A percentile compares a stretch with the other conserved stretches of the same genome.
Evolutionary conservation across 2,113 vertebrate species (phyloP).

Genomic region (Mobula birostris): DNA sequence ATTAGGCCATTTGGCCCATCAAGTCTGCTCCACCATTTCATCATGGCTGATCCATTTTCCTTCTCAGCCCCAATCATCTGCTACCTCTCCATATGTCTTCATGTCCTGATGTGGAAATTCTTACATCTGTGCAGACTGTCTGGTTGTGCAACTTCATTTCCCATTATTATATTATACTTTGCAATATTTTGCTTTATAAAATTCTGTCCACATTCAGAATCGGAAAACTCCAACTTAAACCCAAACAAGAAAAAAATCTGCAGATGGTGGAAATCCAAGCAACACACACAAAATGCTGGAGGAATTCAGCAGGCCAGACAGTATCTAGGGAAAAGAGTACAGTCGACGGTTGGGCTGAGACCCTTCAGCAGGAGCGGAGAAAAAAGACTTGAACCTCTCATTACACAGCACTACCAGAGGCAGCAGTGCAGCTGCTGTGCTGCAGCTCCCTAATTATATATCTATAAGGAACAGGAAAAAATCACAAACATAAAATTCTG

Average conservation of each 20-base stretch:
- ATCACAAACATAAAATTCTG: not conserved
- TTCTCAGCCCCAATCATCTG: no score
- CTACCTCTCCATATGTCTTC: no score
- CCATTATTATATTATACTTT: not conserved
- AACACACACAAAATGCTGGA: no score
- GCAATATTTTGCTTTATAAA: not conserved
- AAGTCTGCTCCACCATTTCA: no score
- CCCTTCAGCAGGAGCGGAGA: no score
- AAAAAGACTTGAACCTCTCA: not conserved
- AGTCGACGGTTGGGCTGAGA: no score
- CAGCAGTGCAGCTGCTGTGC: not conserved
- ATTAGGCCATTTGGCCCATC: no score
- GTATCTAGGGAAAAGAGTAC: no score
- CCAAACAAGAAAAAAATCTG: no score
- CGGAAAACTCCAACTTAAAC: not conserved
- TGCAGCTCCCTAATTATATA: not conserved
- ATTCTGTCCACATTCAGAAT: not conserved
- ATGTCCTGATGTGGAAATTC: not conserved
- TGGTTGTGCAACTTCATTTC: not conserved
- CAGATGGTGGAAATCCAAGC: no score
- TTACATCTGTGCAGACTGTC: not conserved
- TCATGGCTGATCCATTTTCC: no score
- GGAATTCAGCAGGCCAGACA: no score
- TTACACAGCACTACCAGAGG: not conserved
- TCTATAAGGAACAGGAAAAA: not conserved